Evolutionary conservation across 1,140 invertebrate species (phyloP).

Genomic region (Achatina immaculata): DNA sequence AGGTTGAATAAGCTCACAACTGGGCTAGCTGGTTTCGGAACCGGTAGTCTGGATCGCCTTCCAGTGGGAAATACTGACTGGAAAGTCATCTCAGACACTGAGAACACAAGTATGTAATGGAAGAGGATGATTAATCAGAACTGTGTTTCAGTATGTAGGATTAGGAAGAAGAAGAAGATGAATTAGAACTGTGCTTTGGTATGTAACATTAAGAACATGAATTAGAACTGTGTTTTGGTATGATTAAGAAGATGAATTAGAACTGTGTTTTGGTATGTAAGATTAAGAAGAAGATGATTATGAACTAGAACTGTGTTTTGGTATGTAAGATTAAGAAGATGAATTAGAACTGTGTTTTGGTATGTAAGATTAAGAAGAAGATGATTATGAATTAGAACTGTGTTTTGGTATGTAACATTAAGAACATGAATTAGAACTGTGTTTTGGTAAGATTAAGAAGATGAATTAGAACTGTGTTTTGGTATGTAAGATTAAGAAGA

Average conservation of each 20-base stretch:
- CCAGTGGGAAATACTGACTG: conserved; percentile 72
- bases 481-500: neutral
- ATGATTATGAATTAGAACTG: too few species aligned
- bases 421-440: neutral
- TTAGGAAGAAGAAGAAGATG: too few species aligned
- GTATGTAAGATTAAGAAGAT: too few species aligned
- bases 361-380: too few species aligned
- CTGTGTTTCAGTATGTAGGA: too few species aligned
- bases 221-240: neutral
- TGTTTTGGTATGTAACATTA: neutral
- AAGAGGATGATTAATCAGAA: too few species aligned
- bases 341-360: too few species aligned
- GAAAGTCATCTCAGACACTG: conserved; percentile 55
- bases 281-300: neutral
- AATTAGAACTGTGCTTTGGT: neutral
- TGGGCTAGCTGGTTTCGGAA: conserved; percentile 80
- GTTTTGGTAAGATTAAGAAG: neutral
- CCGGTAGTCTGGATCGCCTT: conserved; percentile 81
- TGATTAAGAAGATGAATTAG: neutral
- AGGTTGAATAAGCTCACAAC: conserved; percentile 85
- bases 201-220: neutral
- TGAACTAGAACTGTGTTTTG: too few species aligned
- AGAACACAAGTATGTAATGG: too few species aligned
- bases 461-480: neutral
- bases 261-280: neutral